These are phyloP conservation scores for Dorcus hopei DNA, from an alignment of 2,888 invertebrate species.

Conservation along the genomic window DNA sequence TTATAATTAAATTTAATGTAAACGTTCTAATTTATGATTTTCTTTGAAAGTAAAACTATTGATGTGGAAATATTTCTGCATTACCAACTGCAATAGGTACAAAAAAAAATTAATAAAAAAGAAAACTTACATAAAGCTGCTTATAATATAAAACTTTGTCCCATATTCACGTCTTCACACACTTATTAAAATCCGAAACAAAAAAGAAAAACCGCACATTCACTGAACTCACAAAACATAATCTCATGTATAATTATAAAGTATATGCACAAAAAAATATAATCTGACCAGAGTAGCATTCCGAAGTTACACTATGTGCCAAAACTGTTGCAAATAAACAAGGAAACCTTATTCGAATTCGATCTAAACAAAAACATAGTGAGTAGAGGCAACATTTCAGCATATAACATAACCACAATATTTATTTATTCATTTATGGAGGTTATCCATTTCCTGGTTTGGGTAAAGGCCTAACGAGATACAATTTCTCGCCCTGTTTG, in stretches of 20 bases:
- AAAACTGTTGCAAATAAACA: constrained; percentile 2
- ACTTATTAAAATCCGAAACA: background rate
- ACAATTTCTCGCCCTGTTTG: constrained; percentile 96
- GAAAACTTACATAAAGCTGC: constrained; percentile 12
- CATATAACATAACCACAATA: constrained; percentile 12
- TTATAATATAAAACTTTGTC: constrained; percentile 2
- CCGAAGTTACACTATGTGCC: background rate
- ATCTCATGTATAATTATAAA: constrained; percentile 9
- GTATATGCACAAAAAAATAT: constrained; percentile 7
- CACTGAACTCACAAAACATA: constrained; percentile 8
- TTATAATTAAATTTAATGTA: no score
- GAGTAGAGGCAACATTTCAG: constrained; percentile 10
- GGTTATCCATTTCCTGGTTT: constrained; percentile 50
- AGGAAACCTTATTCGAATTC: background rate
- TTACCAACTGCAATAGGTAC: background rate
- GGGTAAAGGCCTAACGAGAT: constrained; percentile 90
- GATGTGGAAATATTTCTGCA: no score
- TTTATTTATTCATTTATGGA: constrained; percentile 4
- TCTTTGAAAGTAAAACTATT: no score
- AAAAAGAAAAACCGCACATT: constrained; percentile 4
- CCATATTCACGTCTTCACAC: constrained; percentile 6
- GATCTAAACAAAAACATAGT: background rate
- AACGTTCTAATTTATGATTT: no score
- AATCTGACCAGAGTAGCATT: constrained; percentile 17
- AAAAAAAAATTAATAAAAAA: background rate